Conservation (phyloP, 2,113 vertebrate species). For the Melanerpes formicivorus region DNA sequence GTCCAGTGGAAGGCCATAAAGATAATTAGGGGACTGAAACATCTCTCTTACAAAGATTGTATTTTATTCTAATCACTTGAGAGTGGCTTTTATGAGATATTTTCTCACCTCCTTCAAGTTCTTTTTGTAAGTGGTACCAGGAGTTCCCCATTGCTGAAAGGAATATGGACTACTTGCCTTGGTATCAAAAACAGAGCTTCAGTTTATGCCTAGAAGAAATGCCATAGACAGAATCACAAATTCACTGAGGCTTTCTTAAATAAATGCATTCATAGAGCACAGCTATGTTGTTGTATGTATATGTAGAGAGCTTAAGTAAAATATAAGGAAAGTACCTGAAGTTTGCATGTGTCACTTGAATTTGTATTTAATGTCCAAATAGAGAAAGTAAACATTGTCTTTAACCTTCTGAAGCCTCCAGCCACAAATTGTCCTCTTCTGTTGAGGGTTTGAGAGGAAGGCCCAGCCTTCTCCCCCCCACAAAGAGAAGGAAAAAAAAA, state of each 20-base stretch:
- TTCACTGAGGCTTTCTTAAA: not conserved
- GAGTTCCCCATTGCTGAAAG: not conserved
- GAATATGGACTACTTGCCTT: not conserved
- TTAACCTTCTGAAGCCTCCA: not conserved
- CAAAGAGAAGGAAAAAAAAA: too few relatives aligned
- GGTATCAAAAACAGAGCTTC: not conserved
- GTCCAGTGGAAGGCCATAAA: too few relatives aligned
- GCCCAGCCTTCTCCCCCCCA: too few relatives aligned
- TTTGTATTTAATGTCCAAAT: not conserved
- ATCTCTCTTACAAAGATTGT: not conserved
- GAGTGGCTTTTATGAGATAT: not conserved
- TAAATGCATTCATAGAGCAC: not conserved
- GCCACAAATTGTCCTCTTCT: not conserved
- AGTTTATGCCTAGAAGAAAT: not conserved
- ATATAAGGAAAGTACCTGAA: not conserved
- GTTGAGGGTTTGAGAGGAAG: too few relatives aligned
- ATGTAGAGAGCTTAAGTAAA: fast-evolving
- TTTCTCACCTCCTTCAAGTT: not conserved
- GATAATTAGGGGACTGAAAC: too few relatives aligned
- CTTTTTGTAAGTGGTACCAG: not conserved
- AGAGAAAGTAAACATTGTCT: not conserved
- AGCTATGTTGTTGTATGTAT: not conserved
- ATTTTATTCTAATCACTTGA: not conserved
- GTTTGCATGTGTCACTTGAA: not conserved
- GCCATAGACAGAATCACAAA: not conserved